phyloP scores from a whole-genome alignment of 92 coral and sea anemone genomes.

The Zoanthus solanderi region DNA sequence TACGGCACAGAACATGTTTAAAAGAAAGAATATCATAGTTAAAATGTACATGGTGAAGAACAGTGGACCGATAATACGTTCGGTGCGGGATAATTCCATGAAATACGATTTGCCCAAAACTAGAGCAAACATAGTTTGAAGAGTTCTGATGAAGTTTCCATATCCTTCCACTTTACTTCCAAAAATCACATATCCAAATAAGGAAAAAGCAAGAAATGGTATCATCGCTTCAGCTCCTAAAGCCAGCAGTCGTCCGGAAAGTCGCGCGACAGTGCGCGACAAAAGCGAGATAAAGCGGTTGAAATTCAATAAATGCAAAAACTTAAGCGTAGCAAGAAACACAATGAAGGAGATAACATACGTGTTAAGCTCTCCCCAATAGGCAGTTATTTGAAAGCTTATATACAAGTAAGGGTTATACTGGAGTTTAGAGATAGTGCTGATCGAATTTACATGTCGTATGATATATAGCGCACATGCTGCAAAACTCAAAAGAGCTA shows the following conservation, averaged over 20 bases:
- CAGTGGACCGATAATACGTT: conserved; percentile 58
- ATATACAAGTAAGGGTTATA: conserved; percentile 63
- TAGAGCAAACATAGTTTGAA: conserved; percentile 67
- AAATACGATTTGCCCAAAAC: conserved; percentile 70
- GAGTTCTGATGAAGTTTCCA: conserved; percentile 43
- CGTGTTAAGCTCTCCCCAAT: conserved; percentile 65
- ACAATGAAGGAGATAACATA: conserved; percentile 66
- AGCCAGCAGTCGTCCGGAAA: conserved; percentile 48
- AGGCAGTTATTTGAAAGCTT: conserved; percentile 60
- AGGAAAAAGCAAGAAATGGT: conserved; percentile 57
- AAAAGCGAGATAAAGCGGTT: conserved; percentile 67
- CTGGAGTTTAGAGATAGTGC: conserved; percentile 60
- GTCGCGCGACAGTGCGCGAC: conserved; percentile 49
- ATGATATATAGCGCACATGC: conserved; percentile 61
- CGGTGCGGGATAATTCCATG: conserved; percentile 58
- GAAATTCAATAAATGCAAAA: conserved; percentile 69
- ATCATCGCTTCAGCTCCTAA: conserved; percentile 61
- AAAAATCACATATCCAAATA: conserved; percentile 64
- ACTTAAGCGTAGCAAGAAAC: conserved; percentile 72
- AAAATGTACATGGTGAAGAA: conserved; percentile 55
- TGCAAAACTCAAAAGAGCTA: conserved; percentile 52
- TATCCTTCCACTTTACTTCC: conserved; percentile 63
- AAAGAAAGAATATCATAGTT: conserved; percentile 66
- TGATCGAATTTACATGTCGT: conserved; percentile 51
- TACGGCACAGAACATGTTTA: conserved; percentile 72